Percentiles rank a stretch among this genome's conserved stretches.
phyloP scores from a whole-genome alignment of 1,140 invertebrate species.

The fruit fly (Drosophila melanogaster) region Release_6_plus_ISO1_MT NT_037436.4:12282001-12282500 shows the following conservation, averaged over 20 bases:
- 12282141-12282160: conserved; percentile 16
- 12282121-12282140: not conserved
- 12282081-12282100: conserved; percentile 47
- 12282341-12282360: no score
- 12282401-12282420: no score
- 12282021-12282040: conserved; percentile 36
- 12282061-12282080: conserved; percentile 68
- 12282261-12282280: no score
- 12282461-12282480: no score
- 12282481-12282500: not conserved
- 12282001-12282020: conserved; percentile 35
- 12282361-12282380: no score
- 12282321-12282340: no score
- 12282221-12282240: not conserved
- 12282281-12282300: no score
- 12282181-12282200: conserved; percentile 27
- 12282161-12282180: conserved; percentile 66
- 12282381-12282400: no score
- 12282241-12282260: no score
- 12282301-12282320: no score
- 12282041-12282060: conserved; percentile 51
- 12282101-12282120: not conserved
- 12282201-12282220: not conserved
- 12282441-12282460: no score
- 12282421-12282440: no score